Percentiles rank a stretch among this genome's conserved stretches.
phyloP scores from a whole-genome alignment of 2,888 invertebrate genomes.

The Sarcophaga carnaria region DNA sequence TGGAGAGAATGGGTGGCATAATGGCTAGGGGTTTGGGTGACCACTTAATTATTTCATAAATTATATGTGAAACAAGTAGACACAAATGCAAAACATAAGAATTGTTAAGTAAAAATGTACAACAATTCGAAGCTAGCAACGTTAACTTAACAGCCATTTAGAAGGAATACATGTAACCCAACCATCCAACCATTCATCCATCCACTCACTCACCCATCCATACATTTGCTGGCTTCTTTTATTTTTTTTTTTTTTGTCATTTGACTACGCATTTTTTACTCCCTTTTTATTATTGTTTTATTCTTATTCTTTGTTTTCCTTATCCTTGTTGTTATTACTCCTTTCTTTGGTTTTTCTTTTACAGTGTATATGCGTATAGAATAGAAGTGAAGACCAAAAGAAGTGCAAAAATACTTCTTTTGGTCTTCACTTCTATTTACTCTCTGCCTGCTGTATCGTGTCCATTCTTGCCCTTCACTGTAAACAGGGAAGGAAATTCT shows the following conservation, averaged over 20 bases:
- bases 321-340: background rate
- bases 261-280: conserved; percentile 48
- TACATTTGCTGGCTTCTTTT: background rate
- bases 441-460: too few relatives aligned
- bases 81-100: background rate
- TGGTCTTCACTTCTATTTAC: too few relatives aligned
- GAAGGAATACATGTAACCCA: background rate
- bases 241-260: background rate
- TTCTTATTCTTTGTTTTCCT: conserved; percentile 21
- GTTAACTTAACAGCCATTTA: background rate
- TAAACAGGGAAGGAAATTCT: conserved; percentile 51
- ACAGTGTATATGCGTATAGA: too few relatives aligned
- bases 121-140: too few relatives aligned
- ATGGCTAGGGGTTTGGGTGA: conserved; percentile 43
- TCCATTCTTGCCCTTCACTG: background rate
- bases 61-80: conserved; percentile 48
- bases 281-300: background rate
- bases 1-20: too few relatives aligned
- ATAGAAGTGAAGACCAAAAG: too few relatives aligned
- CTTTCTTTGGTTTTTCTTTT: background rate
- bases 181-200: background rate
- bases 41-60: conserved; percentile 65
- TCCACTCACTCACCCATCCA: too few relatives aligned
- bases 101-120: too few relatives aligned
- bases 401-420: too few relatives aligned